Base-by-base conservation (phyloP, 2,113 vertebrate genomes). In the Pseudopodoces humilis region DNA sequence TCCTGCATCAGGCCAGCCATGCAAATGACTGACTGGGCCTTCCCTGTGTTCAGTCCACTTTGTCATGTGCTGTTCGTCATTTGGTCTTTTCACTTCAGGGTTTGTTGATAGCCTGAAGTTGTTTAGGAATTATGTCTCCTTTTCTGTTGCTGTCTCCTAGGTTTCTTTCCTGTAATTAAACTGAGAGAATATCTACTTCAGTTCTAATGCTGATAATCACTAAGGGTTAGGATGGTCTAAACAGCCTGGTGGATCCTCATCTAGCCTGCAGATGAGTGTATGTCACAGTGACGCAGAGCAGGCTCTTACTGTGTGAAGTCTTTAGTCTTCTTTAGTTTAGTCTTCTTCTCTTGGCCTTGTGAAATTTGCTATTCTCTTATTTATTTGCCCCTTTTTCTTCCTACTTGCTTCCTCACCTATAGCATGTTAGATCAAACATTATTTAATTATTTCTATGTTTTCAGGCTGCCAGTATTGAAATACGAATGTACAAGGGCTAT, bases 111-210 rank as follows among this genome's bases (percentile, higher is more conserved):
- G 91, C 89, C 86, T 1, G 2, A 60, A 92, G 95, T 76, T 84
- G 86, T 91, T 95, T 85, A 81, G 86, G 69, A 92, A 33, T 86
- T 76, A 37, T 13, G 41, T 71, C 77, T 96, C 7, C 86, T 94
- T 94, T 91, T 60, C 71, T 78, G 19, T 75, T 94, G 59, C 69
- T 50, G 39, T 80, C 86, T 93, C 41, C 72, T 59, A 5, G 33
- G 58, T 86, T 92, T 89, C 81, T 92, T 76, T 84, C 89, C 92
- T 95, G 84, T 97, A 89, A 95, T 97, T 96, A 97, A 75, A 80
- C 35, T 17, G 65, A 75, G 44, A 65, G 58, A 86, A 50, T 92
- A 84, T 82, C 91, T 86, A 72, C 53, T 89, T 94, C 67, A 76
- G 6, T 85, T 90, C 67, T 89, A 81, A 81, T 3, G 7, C 91